Evolutionary conservation across 2,888 invertebrate genomes (phyloP).

Genomic region (Nezara viridula): DNA sequence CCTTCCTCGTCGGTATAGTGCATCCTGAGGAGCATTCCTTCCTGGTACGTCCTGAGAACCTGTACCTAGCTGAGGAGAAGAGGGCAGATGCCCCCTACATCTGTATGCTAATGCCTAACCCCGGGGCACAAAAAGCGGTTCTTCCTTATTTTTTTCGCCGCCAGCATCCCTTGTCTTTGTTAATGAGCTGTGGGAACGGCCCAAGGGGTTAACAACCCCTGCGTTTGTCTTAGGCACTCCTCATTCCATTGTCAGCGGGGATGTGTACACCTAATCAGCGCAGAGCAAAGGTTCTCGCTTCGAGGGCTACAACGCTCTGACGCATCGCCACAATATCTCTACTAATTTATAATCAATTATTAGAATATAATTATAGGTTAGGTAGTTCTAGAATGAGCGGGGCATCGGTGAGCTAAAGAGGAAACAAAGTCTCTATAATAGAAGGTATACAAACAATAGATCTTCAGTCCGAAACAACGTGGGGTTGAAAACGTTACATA

Average conservation of each 20-base stretch:
- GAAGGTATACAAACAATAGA: neutral
- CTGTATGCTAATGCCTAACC: constrained; percentile 54
- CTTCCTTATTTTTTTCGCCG: constrained; percentile 42
- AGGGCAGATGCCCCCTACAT: constrained; percentile 42
- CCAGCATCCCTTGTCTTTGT: constrained; percentile 57
- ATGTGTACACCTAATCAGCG: neutral
- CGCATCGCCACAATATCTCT: neutral
- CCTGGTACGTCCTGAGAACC: neutral
- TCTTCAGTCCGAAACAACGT: neutral
- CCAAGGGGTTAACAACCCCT: constrained; percentile 40
- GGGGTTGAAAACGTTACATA: neutral
- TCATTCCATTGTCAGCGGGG: neutral
- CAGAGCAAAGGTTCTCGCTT: neutral
- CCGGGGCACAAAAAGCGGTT: constrained; percentile 28
- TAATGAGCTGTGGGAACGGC: constrained; percentile 60
- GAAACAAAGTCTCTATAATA: neutral
- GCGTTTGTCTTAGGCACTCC: neutral
- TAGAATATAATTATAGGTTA: neutral
- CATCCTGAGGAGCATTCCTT: too few species aligned
- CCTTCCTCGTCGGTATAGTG: neutral
- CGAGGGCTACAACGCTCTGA: neutral
- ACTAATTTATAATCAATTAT: neutral
- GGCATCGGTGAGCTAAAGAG: neutral
- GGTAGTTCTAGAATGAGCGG: neutral
- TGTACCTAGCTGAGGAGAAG: neutral